Evolutionary conservation across 2,797 vertebrate genomes (phyloP).

Genomic region (Somateria mollissima): DNA sequence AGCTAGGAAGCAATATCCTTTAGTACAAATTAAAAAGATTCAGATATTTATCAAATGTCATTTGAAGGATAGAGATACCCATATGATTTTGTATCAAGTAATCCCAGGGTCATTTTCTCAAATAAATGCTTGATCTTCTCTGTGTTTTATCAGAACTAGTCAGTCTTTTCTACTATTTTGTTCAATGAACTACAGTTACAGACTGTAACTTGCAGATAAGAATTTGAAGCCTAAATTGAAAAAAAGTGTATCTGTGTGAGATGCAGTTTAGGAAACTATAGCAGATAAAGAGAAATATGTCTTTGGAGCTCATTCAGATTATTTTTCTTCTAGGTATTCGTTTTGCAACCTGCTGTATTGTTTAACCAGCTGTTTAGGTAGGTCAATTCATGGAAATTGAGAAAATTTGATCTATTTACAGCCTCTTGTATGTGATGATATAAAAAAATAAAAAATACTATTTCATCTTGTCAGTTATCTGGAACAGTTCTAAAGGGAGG

Average conservation of each 20-base stretch:
- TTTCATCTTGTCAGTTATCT: background rate
- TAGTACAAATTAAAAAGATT: background rate
- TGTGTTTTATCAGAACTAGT: slow-evolving; percentile 24
- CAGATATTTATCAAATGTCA: background rate
- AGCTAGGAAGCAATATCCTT: background rate
- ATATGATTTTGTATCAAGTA: background rate
- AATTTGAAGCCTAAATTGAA: background rate
- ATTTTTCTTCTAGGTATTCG: background rate
- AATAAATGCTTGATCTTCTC: background rate
- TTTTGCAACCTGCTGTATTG: background rate
- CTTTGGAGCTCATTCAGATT: background rate
- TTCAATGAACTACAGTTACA: background rate
- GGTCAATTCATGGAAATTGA: background rate
- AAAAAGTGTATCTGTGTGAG: background rate
- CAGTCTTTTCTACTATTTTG: background rate
- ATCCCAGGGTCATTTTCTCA: background rate
- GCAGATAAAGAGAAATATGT: background rate
- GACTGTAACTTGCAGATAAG: slow-evolving; percentile 3
- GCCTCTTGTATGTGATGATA: background rate
- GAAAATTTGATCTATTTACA: background rate
- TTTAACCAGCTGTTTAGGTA: background rate
- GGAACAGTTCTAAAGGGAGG: background rate
- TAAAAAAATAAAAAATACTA: background rate
- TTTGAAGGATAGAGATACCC: background rate
- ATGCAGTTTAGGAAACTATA: background rate